Percentiles rank a stretch among this genome's conserved stretches.
Conservation (phyloP, 1,140 invertebrate species). For the Pseudomyrmex concolor region DNA sequence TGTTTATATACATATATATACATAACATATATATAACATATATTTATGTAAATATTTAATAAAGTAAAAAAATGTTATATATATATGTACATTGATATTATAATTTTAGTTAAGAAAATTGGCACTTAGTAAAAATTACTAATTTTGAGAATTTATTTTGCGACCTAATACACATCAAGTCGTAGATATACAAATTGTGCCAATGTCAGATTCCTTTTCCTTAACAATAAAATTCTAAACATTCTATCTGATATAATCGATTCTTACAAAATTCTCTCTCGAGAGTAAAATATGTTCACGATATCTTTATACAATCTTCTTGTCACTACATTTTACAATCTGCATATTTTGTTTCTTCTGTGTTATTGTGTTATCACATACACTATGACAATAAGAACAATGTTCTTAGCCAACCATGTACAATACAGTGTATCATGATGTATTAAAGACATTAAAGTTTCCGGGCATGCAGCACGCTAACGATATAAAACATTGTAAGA, state of each 20-base stretch:
- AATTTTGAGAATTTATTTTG: constrained; percentile 50
- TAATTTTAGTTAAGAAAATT: constrained; percentile 60
- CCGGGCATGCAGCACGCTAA: constrained; percentile 79
- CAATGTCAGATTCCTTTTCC: constrained; percentile 24
- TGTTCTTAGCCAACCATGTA: constrained; percentile 78
- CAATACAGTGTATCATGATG: constrained; percentile 65
- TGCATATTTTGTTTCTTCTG: constrained; percentile 58
- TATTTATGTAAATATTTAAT: constrained; percentile 64
- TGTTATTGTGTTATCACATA: constrained; percentile 59
- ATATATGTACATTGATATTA: constrained; percentile 64
- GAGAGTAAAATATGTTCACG: constrained; percentile 49
- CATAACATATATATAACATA: not conserved
- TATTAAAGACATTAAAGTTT: constrained; percentile 78
- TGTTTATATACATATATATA: not conserved
- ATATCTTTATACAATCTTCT: constrained; percentile 69
- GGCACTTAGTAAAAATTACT: constrained; percentile 24
- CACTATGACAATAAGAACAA: constrained; percentile 71
- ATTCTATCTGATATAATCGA: constrained; percentile 37
- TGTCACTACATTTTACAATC: constrained; percentile 64
- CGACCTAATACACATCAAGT: constrained; percentile 12
- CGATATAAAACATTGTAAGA: constrained; percentile 64
- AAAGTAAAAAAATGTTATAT: constrained; percentile 76
- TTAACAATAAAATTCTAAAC: constrained; percentile 40
- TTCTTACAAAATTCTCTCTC: constrained; percentile 37
- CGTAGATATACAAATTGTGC: constrained; percentile 30